Conservation (phyloP, 2,113 vertebrate species). For the Columbina picui region DNA sequence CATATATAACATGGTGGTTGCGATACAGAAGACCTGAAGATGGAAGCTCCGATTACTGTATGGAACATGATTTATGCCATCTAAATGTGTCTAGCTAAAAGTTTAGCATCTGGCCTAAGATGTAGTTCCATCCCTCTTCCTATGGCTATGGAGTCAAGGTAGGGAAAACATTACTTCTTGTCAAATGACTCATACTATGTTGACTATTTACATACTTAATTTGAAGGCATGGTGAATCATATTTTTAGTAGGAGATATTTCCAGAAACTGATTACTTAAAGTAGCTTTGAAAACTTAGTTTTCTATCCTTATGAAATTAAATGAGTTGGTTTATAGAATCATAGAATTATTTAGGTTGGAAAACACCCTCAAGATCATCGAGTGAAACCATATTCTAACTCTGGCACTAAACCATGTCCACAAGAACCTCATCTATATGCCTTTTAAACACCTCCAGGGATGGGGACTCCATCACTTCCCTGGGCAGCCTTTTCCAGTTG, state of each 20-base stretch:
- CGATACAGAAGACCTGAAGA: not conserved
- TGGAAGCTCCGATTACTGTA: not conserved
- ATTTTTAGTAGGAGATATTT: not conserved
- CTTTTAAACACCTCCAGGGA: no score
- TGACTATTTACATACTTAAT: not conserved
- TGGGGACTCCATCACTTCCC: no score
- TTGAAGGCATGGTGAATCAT: not conserved
- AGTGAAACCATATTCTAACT: no score
- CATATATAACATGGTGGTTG: accelerated
- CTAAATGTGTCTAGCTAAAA: not conserved
- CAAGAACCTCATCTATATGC: no score
- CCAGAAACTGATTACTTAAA: not conserved
- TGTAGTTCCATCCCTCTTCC: not conserved
- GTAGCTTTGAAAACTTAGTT: not conserved
- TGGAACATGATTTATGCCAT: not conserved
- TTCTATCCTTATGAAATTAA: not conserved
- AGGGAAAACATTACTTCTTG: not conserved
- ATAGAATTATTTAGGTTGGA: no score
- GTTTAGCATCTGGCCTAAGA: not conserved
- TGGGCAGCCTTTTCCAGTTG: no score
- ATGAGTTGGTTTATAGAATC: not conserved
- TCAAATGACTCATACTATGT: not conserved
- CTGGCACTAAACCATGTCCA: no score
- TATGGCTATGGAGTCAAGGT: not conserved
- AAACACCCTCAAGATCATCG: no score